Conservation (phyloP, 1,140 invertebrate genomes). For the Ruditapes philippinarum region DNA sequence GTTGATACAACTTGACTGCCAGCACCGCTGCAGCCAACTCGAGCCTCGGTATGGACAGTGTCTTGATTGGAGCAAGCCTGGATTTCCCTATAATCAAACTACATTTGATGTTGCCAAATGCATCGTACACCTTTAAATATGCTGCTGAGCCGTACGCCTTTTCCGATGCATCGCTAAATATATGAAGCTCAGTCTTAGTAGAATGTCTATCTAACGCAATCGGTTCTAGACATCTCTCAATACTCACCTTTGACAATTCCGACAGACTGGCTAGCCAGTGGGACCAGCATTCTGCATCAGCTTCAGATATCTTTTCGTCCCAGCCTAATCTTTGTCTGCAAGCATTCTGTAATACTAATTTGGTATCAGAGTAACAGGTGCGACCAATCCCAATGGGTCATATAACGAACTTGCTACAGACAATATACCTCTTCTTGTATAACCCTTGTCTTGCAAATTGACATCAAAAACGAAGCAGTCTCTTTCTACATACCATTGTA, state of each 20-base stretch:
- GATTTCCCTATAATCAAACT: constrained; percentile 65
- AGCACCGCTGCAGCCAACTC: constrained; percentile 55
- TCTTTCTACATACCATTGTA: neutral
- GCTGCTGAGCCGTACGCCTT: constrained; percentile 63
- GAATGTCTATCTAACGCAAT: neutral
- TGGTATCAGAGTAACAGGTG: neutral
- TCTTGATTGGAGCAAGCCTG: constrained; percentile 55
- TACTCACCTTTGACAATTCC: too few species aligned
- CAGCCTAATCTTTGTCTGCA: neutral
- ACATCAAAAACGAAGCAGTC: neutral
- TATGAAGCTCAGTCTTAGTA: constrained; percentile 19
- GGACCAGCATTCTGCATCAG: neutral
- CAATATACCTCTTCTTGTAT: neutral
- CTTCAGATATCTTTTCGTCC: neutral
- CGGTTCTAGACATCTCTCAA: too few species aligned
- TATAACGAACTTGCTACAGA: too few species aligned
- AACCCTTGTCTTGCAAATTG: neutral
- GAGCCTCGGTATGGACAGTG: constrained; percentile 58
- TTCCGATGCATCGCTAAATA: constrained; percentile 61
- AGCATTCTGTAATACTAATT: too few species aligned
- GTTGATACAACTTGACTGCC: constrained; percentile 52
- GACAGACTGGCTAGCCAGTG: too few species aligned
- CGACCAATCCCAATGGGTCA: too few species aligned
- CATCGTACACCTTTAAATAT: too few species aligned
- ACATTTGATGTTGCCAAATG: constrained; percentile 31